Percentiles rank a stretch among this genome's conserved stretches.
These are phyloP conservation scores for Leptopilina myrica DNA, from an alignment of 2,888 invertebrate genomes.

Conservation along the genomic window DNA sequence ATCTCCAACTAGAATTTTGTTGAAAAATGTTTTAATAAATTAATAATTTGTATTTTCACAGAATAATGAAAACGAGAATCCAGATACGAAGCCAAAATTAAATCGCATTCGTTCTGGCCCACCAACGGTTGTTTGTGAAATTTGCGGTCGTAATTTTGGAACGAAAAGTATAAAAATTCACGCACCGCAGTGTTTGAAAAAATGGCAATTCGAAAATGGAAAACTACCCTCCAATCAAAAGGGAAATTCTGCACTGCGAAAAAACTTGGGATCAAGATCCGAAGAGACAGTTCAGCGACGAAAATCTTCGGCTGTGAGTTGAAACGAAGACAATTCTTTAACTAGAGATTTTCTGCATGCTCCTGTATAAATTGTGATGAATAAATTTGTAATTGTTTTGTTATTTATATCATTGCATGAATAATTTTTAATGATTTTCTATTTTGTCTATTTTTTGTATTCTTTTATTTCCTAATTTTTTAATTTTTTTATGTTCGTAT, in stretches of 20 bases:
- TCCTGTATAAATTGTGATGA: background rate
- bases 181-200: constrained; percentile 83
- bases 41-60: background rate
- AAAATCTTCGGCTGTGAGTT: constrained; percentile 35
- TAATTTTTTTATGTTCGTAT: background rate
- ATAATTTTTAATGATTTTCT: background rate
- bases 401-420: background rate
- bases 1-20: background rate
- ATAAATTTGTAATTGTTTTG: constrained; percentile 9
- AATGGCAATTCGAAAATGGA: constrained; percentile 82
- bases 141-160: constrained; percentile 83
- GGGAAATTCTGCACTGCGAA: background rate
- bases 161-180: constrained; percentile 82
- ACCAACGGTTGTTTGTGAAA: constrained; percentile 78
- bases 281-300: background rate
- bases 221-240: constrained; percentile 78
- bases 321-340: constrained; percentile 18
- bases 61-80: constrained; percentile 5
- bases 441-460: background rate
- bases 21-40: background rate
- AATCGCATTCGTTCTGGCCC: constrained; percentile 45
- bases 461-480: background rate
- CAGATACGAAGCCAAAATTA: constrained; percentile 19
- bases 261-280: background rate
- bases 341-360: background rate